Percentiles rank a stretch among this genome's conserved stretches.
Conservation (phyloP, 2,888 invertebrate genomes). For the Deroplatys truncata region DNA sequence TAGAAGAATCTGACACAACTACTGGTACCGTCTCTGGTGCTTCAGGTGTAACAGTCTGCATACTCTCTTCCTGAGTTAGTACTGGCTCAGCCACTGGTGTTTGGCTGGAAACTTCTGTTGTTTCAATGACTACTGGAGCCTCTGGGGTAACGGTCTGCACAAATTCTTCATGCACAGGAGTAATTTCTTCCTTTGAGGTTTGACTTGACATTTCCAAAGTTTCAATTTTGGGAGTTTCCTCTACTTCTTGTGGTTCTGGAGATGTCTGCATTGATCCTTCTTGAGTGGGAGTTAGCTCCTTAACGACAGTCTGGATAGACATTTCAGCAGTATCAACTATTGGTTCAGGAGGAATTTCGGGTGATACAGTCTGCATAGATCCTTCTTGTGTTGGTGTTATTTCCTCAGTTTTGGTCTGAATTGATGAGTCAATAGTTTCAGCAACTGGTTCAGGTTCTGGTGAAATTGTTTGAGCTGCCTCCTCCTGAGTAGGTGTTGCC, state of each 20-base stretch:
- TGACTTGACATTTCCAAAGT: conserved; percentile 45
- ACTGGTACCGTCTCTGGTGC: not conserved
- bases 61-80: conserved; percentile 40
- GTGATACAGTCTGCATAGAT: conserved; percentile 21
- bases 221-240: not conserved
- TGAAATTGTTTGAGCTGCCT: conserved; percentile 7
- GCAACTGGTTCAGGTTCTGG: conserved; percentile 5
- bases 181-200: conserved; percentile 42
- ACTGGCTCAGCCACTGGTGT: conserved; percentile 42
- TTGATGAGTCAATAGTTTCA: conserved; percentile 1
- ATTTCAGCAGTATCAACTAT: conserved; percentile 23
- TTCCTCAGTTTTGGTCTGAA: conserved; percentile 34
- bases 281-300: conserved; percentile 39
- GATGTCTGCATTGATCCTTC: conserved; percentile 39
- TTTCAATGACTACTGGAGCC: conserved; percentile 23
- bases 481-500: conserved; percentile 13
- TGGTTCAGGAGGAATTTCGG: not conserved
- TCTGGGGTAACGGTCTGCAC: conserved; percentile 47
- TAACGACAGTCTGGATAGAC: conserved; percentile 36
- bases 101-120: conserved; percentile 45
- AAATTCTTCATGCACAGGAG: conserved; percentile 40
- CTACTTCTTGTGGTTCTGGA: not conserved
- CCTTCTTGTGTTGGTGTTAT: conserved; percentile 37
- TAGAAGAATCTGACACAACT: conserved; percentile 27
- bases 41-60: conserved; percentile 50